Conservation (phyloP, 2,797 vertebrate species). For the Galagoides demidoff region DNA sequence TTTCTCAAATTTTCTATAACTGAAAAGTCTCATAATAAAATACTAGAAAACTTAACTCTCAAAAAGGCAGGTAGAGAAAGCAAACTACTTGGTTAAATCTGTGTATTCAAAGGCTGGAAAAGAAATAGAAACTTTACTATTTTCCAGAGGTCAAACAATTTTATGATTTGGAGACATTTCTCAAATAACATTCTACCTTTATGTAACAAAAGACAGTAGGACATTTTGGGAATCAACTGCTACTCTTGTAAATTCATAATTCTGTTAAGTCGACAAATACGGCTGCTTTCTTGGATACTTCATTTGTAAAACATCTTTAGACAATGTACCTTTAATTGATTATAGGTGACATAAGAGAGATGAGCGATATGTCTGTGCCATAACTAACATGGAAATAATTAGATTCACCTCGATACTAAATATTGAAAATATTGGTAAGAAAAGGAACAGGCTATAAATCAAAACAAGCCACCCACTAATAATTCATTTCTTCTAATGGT, state of each 20-base stretch:
- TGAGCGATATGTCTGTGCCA: neutral
- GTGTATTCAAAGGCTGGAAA: slow-evolving; percentile 17
- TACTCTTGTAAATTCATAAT: slow-evolving; percentile 46
- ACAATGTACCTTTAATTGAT: neutral
- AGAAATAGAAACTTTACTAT: slow-evolving; percentile 25
- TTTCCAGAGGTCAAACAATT: slow-evolving; percentile 57
- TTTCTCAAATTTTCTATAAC: neutral
- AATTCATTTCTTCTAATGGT: slow-evolving; percentile 12
- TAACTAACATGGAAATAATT: neutral
- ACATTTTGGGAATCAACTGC: neutral
- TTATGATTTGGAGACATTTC: slow-evolving; percentile 36
- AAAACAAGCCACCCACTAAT: slow-evolving; percentile 15
- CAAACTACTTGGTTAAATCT: slow-evolving; percentile 47
- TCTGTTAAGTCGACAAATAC: neutral
- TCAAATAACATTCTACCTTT: slow-evolving; percentile 39
- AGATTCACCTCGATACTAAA: neutral
- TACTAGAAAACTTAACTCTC: neutral
- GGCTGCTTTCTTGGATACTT: neutral
- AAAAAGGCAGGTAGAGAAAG: neutral
- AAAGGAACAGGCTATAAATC: neutral
- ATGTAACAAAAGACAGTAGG: slow-evolving; percentile 4
- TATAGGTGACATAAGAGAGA: neutral
- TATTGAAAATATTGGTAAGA: neutral
- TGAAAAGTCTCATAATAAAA: slow-evolving; percentile 48
- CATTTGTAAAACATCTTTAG: neutral